Conservation (phyloP, 2,888 invertebrate genomes). For the Leptogaster cylindrica region DNA sequence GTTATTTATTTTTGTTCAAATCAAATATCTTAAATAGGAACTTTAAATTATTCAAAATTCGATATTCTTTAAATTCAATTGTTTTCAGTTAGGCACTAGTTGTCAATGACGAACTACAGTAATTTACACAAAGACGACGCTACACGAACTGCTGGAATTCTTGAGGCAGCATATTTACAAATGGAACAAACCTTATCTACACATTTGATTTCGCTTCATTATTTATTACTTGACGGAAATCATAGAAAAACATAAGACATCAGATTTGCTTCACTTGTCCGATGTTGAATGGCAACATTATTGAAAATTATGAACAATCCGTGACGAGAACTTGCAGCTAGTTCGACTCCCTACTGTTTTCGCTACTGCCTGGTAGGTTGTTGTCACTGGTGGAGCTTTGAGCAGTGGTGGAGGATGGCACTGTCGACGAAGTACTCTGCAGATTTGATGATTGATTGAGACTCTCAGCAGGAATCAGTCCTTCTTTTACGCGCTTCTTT, state of each 20-base stretch:
- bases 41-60: no score
- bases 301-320: slow-evolving; percentile 9
- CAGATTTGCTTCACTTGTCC: neutral
- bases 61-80: no score
- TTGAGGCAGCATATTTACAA: neutral
- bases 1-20: no score
- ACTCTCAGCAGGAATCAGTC: slow-evolving; percentile 73
- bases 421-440: slow-evolving; percentile 47
- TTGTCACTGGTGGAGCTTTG: slow-evolving; percentile 41
- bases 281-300: neutral
- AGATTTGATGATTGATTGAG: slow-evolving; percentile 63
- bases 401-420: slow-evolving; percentile 49
- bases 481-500: slow-evolving; percentile 95
- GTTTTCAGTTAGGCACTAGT: no score
- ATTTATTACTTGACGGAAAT: slow-evolving; percentile 2
- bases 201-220: slow-evolving; percentile 2
- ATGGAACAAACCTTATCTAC: no score
- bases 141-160: neutral
- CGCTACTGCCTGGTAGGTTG: slow-evolving; percentile 66
- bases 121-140: slow-evolving; percentile 8
- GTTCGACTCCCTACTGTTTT: slow-evolving; percentile 76
- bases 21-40: no score
- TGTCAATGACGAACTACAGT: neutral
- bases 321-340: slow-evolving; percentile 49
- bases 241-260: neutral